Evolutionary conservation across 2,797 vertebrate species (phyloP), one percentile per base, ranked within the genome.

Genomic region (Tenualosa ilisha): DNA sequence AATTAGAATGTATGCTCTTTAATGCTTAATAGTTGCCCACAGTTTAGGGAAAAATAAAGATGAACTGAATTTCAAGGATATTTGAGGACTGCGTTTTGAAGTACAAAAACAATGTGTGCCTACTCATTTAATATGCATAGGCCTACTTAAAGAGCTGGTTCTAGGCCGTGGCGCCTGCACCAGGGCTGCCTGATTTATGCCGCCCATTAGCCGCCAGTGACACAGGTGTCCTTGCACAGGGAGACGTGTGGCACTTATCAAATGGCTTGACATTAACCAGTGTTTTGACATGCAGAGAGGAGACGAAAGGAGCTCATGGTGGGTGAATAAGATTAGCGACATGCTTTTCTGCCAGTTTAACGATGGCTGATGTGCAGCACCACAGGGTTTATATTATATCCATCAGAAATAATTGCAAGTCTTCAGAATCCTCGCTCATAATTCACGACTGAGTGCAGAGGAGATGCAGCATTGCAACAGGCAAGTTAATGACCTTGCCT

Each of bases 151-250:
- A 88, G 86, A 81, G 24, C 15, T 84, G 82, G 83, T 86, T 83
- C 83, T 82, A 82, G 86, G 86, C 89, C 6, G 22, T 84, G 63
- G n/a, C 63, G 81, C 83, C 87, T 85, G 84, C 88, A 82, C 85
- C 81, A 83, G 81, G 37, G 40, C 17, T 79, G 43, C 20, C 86
- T 90, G 86, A 92, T 92, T 93, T 91, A 91, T 91, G 86, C 89
- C 75, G 84, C 85, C 85, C 81, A 90, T 90, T 89, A 91, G 88
- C 65, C 79, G 81, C 81, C 82, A 85, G 84, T 87, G 72, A 86
- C 81, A 86, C 86, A 87, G 84, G 75, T 87, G 91, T 91, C 89
- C 88, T 91, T 87, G 88, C 63, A 85, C 53, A 85, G 63, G 40
- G 82, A 63, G 65, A 89, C 86, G 81, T 81, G 83, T 53, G 56